A percentile compares a stretch with the other conserved stretches of the same genome.
Evolutionary conservation across 2,113 vertebrate species (phyloP).

Genomic region (Physeter macrocephalus): DNA sequence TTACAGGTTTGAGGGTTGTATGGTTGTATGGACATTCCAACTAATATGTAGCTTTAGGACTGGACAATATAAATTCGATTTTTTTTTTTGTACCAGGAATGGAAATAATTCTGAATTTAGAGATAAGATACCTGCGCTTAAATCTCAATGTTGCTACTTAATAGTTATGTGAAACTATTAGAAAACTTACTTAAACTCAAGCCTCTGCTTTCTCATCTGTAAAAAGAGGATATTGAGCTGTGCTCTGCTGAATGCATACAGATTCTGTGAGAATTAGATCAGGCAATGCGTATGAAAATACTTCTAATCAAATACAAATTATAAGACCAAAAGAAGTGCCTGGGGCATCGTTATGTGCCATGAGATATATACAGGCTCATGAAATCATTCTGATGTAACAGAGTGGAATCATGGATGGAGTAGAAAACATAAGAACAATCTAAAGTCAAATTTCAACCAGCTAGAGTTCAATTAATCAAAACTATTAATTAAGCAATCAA

Average conservation of each 20-base stretch:
- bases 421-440: neutral
- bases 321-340: neutral
- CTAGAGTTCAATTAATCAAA: neutral
- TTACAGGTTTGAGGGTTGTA: neutral
- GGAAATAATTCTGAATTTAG: neutral
- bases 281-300: neutral
- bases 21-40: neutral
- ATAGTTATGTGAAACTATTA: neutral
- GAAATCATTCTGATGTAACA: neutral
- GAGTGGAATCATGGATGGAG: neutral
- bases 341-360: no score
- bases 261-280: neutral
- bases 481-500: neutral
- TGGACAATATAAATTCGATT: neutral
- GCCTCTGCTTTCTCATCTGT: neutral
- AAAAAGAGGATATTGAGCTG: neutral
- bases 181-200: neutral
- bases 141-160: neutral
- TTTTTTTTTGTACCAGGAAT: neutral
- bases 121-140: neutral
- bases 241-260: neutral
- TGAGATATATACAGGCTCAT: fast-evolving
- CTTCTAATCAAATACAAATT: neutral
- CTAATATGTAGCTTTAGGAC: neutral
- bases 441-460: neutral